phyloP scores from a whole-genome alignment of 2,888 invertebrate species.

The Lacanobia wlatinum region DNA sequence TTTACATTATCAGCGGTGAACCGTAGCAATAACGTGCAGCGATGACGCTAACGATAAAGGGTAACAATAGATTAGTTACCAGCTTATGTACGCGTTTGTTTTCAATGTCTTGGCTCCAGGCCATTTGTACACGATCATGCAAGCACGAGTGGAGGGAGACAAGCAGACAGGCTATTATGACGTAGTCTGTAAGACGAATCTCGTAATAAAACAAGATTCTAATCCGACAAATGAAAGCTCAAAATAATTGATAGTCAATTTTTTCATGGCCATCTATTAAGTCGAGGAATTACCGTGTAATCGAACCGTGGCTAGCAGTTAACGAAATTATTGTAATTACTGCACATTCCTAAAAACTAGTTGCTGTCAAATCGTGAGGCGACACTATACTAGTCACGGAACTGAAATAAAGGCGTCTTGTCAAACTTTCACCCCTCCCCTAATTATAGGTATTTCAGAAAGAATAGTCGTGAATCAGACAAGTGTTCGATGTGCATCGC shows the following conservation, averaged over 20 bases:
- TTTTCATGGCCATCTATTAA: conserved; percentile 60
- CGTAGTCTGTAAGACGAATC: conserved; percentile 31
- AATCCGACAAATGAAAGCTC: conserved; percentile 53
- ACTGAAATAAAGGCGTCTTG: conserved; percentile 72
- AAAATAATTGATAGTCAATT: conserved; percentile 52
- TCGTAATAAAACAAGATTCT: conserved; percentile 34
- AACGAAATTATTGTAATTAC: conserved; percentile 69
- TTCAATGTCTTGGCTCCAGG: conserved; percentile 59
- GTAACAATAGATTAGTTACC: conserved; percentile 61
- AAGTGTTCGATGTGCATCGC: conserved; percentile 70
- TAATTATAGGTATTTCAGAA: conserved; percentile 81
- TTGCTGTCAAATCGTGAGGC: conserved; percentile 74
- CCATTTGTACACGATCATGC: conserved; percentile 53
- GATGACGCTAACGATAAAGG: conserved; percentile 53
- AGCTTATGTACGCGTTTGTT: conserved; percentile 30
- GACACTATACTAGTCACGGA: conserved; percentile 77
- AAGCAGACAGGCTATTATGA: conserved; percentile 24
- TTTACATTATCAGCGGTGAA: conserved; percentile 41
- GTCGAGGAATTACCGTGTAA: conserved; percentile 47
- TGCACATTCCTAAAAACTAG: conserved; percentile 64
- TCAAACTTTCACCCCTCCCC: conserved; percentile 81
- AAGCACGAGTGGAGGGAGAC: conserved; percentile 14
- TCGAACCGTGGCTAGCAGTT: conserved; percentile 54
- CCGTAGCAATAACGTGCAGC: conserved; percentile 33
- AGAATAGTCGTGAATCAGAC: conserved; percentile 78